Conservation (phyloP, 2,888 invertebrate species). For the Melangyna quadrimaculata region DNA sequence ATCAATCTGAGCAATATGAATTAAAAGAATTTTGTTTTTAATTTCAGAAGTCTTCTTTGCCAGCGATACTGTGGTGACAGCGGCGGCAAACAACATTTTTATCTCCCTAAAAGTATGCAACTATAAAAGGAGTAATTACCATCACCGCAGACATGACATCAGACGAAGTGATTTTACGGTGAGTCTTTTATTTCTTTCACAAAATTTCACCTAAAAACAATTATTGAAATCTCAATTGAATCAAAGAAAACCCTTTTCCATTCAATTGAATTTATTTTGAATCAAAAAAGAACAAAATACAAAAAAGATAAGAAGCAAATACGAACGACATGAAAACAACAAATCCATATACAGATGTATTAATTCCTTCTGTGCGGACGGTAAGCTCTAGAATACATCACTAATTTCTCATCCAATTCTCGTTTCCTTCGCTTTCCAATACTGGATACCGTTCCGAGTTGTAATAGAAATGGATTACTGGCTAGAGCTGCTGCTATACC, state of each 20-base stretch:
- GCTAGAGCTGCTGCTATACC: constrained; percentile 91
- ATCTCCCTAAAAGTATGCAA: constrained; percentile 49
- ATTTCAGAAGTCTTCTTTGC: background rate
- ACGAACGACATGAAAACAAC: background rate
- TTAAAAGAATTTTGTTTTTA: too few relatives aligned
- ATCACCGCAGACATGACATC: constrained; percentile 53
- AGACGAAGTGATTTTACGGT: constrained; percentile 67
- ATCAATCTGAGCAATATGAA: too few relatives aligned
- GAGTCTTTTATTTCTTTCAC: constrained; percentile 24
- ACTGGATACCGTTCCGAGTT: constrained; percentile 88
- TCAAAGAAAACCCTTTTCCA: constrained; percentile 38
- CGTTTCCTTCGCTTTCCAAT: constrained; percentile 77
- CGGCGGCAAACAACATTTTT: background rate
- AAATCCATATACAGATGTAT: background rate
- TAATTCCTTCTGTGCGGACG: constrained; percentile 53
- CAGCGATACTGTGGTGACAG: too few relatives aligned
- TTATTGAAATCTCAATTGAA: background rate
- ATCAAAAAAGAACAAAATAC: constrained; percentile 30
- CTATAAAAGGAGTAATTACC: background rate
- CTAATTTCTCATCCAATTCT: constrained; percentile 44
- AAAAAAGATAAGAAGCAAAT: constrained; percentile 18
- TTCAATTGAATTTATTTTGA: constrained; percentile 63
- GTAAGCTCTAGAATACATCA: constrained; percentile 57
- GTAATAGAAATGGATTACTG: constrained; percentile 89
- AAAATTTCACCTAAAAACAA: background rate